Conservation (phyloP, 2,113 vertebrate genomes). For the Anthoscopus minutus region DNA sequence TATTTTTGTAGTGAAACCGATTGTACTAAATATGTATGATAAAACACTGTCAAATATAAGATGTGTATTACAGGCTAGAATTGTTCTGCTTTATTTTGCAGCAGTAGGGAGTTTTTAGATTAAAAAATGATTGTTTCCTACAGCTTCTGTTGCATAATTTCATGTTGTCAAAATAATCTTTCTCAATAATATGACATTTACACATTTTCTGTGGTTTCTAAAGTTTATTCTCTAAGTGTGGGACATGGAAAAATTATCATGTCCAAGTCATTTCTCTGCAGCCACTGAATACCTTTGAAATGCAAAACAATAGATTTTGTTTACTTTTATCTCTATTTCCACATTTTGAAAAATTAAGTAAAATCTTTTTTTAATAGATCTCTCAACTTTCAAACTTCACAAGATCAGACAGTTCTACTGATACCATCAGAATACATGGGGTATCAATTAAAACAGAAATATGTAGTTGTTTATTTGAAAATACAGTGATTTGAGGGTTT, state of each 20-base stretch:
- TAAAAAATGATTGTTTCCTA: neutral
- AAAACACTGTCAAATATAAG: neutral
- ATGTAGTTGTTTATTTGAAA: neutral
- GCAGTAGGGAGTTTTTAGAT: neutral
- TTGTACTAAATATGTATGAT: neutral
- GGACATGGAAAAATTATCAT: neutral
- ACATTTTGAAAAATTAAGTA: neutral
- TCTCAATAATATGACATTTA: neutral
- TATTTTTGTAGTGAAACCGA: neutral
- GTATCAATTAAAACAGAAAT: neutral
- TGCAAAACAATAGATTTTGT: neutral
- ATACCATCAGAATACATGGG: neutral
- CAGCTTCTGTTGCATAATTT: neutral
- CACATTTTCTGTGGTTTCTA: neutral
- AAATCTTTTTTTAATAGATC: neutral
- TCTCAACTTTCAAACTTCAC: neutral
- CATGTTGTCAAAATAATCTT: neutral
- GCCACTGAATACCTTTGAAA: neutral
- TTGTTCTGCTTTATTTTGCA: neutral
- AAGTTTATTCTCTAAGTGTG: neutral
- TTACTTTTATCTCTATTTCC: neutral
- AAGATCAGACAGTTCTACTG: neutral
- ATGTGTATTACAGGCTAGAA: neutral
- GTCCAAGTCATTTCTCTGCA: neutral
- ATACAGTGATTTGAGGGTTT: rapidly evolving